Evolutionary conservation across 2,797 vertebrate genomes (phyloP), one percentile per base, ranked within the genome.

Genomic region (Dicrostonyx torquatus): DNA sequence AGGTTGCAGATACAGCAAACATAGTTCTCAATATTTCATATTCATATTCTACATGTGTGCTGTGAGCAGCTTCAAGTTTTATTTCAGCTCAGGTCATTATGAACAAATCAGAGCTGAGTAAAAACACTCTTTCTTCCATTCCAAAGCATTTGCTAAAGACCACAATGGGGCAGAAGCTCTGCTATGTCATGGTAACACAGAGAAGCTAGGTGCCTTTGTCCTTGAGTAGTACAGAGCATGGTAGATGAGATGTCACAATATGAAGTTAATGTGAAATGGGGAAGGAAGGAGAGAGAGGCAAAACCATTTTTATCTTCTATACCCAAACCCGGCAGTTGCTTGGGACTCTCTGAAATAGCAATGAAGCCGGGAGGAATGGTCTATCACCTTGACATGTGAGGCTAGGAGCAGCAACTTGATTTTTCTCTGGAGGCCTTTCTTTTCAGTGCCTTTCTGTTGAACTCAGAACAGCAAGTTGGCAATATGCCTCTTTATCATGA

Each of bases 221-320:
- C 86, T 87, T 60, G 66, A 95, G 45, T 48, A 60, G 34, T 29
- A 53, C 45, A 77, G 37, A 90, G 43, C 43, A 11, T 37, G 11
- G 29, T n/a, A 29, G 62, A 10, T 80, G 31, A 85, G 73, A 62
- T 66, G 76, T 68, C 62, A 50, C 14, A 34, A n/a, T 55, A 29
- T 22, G 37, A 73, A 66, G 48, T 70, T 76, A 91, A 76, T 50
- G 66, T 48, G 70, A 66, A 90, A 80, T 37, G 26, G 45, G n/a
- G 22, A 87, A 43, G 17, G 40, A 58, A 48, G 20, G 55, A 76
- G 12, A 76, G 40, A 76, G 18, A 26, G 50, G 17, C 73, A 83
- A 94, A 95, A 78, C 8, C 86, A 73, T 86, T 43, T 73, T 90
- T 72, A 60, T 62, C 45, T 66, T 48, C 75, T 94, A 58, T 79